phyloP scores from a whole-genome alignment of 2,888 invertebrate species.

The Drosophila limbata region DNA sequence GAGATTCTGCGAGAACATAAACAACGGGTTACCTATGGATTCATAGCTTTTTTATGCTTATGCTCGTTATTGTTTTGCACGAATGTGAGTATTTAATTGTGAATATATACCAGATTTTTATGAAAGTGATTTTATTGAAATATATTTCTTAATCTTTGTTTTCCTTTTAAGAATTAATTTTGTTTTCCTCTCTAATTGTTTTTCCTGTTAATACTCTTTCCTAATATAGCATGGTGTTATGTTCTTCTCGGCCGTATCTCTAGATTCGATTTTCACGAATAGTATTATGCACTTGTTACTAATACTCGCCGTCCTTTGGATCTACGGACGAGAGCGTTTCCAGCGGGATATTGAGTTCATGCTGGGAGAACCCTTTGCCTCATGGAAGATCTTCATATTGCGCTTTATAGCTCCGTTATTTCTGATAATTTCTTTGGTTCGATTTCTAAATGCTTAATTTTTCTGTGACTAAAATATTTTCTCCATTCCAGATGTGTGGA shows the following conservation, averaged over 20 bases:
- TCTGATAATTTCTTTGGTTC: slow-evolving; percentile 67
- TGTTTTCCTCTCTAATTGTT: neutral
- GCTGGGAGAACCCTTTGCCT: slow-evolving; percentile 89
- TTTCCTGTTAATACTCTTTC: neutral
- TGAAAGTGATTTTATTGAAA: neutral
- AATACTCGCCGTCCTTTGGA: slow-evolving; percentile 93
- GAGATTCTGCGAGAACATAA: slow-evolving; percentile 69
- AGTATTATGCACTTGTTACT: slow-evolving; percentile 87
- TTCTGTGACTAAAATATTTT: too few species aligned
- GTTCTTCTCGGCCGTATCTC: slow-evolving; percentile 58
- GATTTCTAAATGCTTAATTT: neutral
- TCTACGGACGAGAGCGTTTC: slow-evolving; percentile 90
- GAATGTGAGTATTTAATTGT: slow-evolving; percentile 66
- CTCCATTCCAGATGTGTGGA: slow-evolving; percentile 45
- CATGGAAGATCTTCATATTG: slow-evolving; percentile 83
- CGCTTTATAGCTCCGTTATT: slow-evolving; percentile 82
- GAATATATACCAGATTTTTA: too few species aligned
- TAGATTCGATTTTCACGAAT: slow-evolving; percentile 68
- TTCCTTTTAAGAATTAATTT: neutral
- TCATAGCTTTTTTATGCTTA: slow-evolving; percentile 55
- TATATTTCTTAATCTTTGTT: neutral
- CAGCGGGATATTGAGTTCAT: slow-evolving; percentile 90
- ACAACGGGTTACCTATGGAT: slow-evolving; percentile 56
- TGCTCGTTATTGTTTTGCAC: slow-evolving; percentile 75
- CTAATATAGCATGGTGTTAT: slow-evolving; percentile 69